phyloP scores from a whole-genome alignment of 2,888 invertebrate genomes.

The Heliconius sara region DNA sequence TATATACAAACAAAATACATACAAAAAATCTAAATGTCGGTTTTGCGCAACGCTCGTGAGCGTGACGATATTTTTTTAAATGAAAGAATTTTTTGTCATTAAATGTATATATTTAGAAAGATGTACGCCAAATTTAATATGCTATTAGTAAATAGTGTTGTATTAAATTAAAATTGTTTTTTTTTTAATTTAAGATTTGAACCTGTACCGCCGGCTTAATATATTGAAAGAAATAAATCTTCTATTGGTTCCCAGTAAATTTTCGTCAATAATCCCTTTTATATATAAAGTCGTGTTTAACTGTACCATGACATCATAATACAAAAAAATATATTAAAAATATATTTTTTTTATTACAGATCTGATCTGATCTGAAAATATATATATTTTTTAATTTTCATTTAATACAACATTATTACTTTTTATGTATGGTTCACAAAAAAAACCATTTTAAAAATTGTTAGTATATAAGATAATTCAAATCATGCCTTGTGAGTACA shows the following conservation, averaged over 20 bases:
- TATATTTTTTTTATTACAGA: no score
- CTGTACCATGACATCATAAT: not conserved
- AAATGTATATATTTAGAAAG: slow-evolving; percentile 19
- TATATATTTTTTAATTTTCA: not conserved
- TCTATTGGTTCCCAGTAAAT: not conserved
- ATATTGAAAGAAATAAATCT: not conserved
- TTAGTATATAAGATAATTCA: slow-evolving; percentile 2
- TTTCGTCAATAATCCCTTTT: not conserved
- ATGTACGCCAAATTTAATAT: slow-evolving; percentile 20
- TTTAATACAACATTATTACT: not conserved
- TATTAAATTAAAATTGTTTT: not conserved
- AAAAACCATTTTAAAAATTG: slow-evolving; percentile 6
- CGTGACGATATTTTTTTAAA: slow-evolving; percentile 7
- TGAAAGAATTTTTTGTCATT: not conserved
- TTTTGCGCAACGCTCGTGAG: slow-evolving; percentile 6
- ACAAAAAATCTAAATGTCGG: slow-evolving; percentile 13
- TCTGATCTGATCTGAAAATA: not conserved
- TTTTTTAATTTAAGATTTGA: not conserved
- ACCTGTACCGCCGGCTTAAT: not conserved
- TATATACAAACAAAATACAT: slow-evolving; percentile 13
- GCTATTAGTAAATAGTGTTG: slow-evolving; percentile 10
- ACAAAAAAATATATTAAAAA: no score
- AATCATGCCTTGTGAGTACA: slow-evolving; percentile 28
- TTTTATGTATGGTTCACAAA: slow-evolving; percentile 13
- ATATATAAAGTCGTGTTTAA: not conserved